phyloP scores from a whole-genome alignment of 2,797 vertebrate species.

The Gobionotothen gibberifrons region DNA sequence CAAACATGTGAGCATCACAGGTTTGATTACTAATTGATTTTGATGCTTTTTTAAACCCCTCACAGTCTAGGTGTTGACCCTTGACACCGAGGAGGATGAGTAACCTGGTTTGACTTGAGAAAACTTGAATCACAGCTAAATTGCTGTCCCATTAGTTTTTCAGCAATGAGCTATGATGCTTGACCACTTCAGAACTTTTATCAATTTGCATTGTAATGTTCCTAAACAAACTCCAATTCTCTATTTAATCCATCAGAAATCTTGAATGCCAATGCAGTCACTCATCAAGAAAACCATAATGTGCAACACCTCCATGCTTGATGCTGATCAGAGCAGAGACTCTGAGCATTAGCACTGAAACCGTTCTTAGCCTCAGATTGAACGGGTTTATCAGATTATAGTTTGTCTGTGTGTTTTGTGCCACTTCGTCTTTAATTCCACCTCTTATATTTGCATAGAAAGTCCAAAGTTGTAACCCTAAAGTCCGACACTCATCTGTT shows the following conservation, averaged over 20 bases:
- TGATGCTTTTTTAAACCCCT: conserved; percentile 6
- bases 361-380: background rate
- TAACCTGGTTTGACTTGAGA: background rate
- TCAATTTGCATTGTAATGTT: background rate
- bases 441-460: background rate
- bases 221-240: background rate
- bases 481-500: background rate
- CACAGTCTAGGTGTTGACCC: background rate
- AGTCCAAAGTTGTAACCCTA: conserved; percentile 3
- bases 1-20: background rate
- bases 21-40: background rate
- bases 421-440: background rate
- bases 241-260: background rate
- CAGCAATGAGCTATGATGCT: background rate
- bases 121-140: background rate
- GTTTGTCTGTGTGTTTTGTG: background rate
- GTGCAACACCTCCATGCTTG: background rate
- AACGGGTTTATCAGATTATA: background rate
- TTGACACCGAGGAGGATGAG: background rate
- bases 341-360: background rate
- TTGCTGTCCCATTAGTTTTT: background rate
- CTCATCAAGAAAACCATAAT: background rate
- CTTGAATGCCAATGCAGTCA: background rate
- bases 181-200: background rate
- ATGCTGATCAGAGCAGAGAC: background rate